Conservation (phyloP, 2,113 vertebrate species). For the Xenopus laevis region DNA sequence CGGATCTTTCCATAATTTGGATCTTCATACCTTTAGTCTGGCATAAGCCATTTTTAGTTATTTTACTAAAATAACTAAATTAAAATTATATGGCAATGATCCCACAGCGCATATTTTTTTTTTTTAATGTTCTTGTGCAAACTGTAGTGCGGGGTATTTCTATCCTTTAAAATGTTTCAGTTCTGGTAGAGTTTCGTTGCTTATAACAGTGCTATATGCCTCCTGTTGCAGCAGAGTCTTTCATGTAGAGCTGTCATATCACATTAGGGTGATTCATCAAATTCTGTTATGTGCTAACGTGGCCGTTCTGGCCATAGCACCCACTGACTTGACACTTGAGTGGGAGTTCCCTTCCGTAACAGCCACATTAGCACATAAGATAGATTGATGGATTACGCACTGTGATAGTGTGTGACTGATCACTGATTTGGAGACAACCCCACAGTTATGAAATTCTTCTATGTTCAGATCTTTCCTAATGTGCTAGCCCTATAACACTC, state of each 20-base stretch:
- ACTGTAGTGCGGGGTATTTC: too few species aligned
- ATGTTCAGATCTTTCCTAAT: slow-evolving; percentile 28
- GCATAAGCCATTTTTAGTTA: too few species aligned
- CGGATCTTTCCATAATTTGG: too few species aligned
- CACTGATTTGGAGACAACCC: slow-evolving; percentile 36
- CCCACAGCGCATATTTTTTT: too few species aligned
- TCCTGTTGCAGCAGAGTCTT: too few species aligned
- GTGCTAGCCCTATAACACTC: slow-evolving; percentile 29
- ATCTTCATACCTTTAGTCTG: too few species aligned
- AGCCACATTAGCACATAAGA: slow-evolving; percentile 40
- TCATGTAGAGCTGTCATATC: slow-evolving; percentile 27
- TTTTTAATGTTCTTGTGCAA: too few species aligned
- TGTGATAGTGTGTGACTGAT: slow-evolving; percentile 33
- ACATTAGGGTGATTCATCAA: slow-evolving; percentile 37
- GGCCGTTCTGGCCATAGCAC: slow-evolving; percentile 24
- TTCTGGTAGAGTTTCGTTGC: too few species aligned
- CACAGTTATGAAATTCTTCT: slow-evolving; percentile 30
- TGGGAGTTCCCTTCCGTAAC: slow-evolving; percentile 31
- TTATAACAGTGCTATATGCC: too few species aligned
- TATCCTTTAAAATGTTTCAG: too few species aligned
- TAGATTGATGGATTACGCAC: slow-evolving; percentile 37
- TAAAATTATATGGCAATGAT: too few species aligned
- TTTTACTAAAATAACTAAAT: too few species aligned
- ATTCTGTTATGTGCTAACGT: slow-evolving; percentile 31
- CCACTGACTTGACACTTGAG: slow-evolving; percentile 39